Evolutionary conservation across 2,797 vertebrate species (phyloP).

Genomic region (Smutsia gigantea): DNA sequence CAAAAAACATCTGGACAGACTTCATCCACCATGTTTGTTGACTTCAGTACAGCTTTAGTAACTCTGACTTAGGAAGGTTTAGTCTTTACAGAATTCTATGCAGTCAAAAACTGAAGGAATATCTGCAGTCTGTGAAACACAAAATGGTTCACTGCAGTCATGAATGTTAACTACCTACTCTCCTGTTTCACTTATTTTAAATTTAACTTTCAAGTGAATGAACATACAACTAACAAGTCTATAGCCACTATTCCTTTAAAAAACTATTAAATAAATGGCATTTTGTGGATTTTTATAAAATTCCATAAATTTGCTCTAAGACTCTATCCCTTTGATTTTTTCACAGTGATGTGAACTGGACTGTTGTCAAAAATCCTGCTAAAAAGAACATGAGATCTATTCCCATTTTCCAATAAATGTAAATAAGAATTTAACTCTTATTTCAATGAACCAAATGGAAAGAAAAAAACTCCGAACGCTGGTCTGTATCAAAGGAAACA

Average conservation of each 20-base stretch:
- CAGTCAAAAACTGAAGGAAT: conserved; percentile 25
- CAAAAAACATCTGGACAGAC: not conserved
- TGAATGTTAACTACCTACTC: conserved; percentile 29
- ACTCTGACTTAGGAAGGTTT: not conserved
- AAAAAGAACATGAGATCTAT: not conserved
- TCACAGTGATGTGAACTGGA: conserved; percentile 1
- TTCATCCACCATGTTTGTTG: not conserved
- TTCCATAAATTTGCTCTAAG: not conserved
- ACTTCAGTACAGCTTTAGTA: conserved; percentile 3
- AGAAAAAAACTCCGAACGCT: not conserved
- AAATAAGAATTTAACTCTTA: conserved; percentile 48
- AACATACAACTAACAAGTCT: not conserved
- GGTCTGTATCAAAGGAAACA: not conserved
- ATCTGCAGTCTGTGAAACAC: conserved; percentile 6
- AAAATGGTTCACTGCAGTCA: not conserved
- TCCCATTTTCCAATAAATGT: not conserved
- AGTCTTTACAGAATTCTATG: conserved; percentile 27
- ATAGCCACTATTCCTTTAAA: not conserved
- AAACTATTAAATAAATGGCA: not conserved
- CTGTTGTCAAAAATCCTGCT: not conserved
- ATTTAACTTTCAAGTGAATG: not conserved
- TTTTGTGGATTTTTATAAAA: conserved; percentile 53
- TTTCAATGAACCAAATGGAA: conserved; percentile 28
- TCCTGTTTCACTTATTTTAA: not conserved
- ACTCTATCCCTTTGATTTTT: not conserved